phyloP scores from a whole-genome alignment of 2,888 invertebrate genomes.

The Caenorhabditis macrosperma region DNA sequence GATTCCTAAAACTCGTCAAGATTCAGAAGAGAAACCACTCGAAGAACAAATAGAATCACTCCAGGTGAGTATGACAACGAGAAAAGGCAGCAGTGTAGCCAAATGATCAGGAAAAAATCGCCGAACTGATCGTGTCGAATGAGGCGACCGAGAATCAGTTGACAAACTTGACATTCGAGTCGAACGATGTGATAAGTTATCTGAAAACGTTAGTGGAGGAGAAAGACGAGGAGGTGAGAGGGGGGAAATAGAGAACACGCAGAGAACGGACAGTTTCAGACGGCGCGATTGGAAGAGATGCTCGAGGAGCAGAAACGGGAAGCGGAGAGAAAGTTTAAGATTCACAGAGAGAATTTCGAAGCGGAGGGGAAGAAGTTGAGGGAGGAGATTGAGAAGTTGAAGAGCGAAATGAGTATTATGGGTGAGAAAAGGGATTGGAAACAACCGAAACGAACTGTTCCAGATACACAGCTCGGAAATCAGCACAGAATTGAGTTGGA shows the following conservation, averaged over 20 bases:
- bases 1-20: slow-evolving; percentile 30
- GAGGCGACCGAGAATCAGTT: slow-evolving; percentile 54
- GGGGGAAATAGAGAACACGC: slow-evolving; percentile 3
- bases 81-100: neutral
- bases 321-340: slow-evolving; percentile 36
- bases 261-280: slow-evolving; percentile 19
- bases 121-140: slow-evolving; percentile 60
- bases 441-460: neutral
- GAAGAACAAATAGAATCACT: slow-evolving; percentile 52
- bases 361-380: slow-evolving; percentile 44
- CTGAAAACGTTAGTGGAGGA: slow-evolving; percentile 56
- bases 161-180: slow-evolving; percentile 62
- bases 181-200: slow-evolving; percentile 66
- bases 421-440: slow-evolving; percentile 14
- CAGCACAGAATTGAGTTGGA: slow-evolving; percentile 65
- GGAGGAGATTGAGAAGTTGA: slow-evolving; percentile 54
- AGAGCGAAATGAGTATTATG: slow-evolving; percentile 61
- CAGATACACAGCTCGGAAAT: slow-evolving; percentile 66
- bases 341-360: slow-evolving; percentile 31
- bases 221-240: slow-evolving; percentile 57
- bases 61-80: slow-evolving; percentile 20
- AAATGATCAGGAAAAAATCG: slow-evolving; percentile 55
- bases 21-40: slow-evolving; percentile 43
- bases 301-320: slow-evolving; percentile 40
- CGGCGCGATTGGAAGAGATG: slow-evolving; percentile 58